Percentiles rank a stretch among this genome's conserved stretches.
Evolutionary conservation across 64 coral and sea anemone genomes (phyloP).

Genomic region (Porites australiensis): DNA sequence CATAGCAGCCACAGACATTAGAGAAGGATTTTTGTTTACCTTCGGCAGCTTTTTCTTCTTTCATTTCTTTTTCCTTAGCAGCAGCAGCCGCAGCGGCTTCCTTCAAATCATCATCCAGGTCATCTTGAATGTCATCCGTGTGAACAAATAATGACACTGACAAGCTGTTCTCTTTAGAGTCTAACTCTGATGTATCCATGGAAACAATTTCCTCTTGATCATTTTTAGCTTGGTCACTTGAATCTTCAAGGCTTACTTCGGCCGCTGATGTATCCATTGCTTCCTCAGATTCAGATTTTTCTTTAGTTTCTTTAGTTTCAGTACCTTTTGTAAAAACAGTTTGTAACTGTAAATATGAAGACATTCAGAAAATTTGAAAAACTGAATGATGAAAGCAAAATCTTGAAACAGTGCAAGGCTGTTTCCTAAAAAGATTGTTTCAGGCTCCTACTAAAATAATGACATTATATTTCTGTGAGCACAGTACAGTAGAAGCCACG

Average conservation of each 20-base stretch:
- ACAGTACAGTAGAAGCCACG: no score
- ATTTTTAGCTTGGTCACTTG: not conserved
- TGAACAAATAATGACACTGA: constrained; percentile 97
- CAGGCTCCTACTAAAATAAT: no score
- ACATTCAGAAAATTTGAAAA: no score
- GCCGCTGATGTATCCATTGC: constrained; percentile 7
- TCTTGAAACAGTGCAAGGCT: no score
- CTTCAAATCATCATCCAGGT: constrained; percentile 94
- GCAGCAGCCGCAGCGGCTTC: constrained; percentile 71
- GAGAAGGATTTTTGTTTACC: not conserved
- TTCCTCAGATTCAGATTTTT: not conserved
- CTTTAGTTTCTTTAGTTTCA: not conserved
- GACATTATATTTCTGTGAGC: no score
- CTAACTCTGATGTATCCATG: constrained; percentile 73
- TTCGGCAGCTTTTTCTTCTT: constrained; percentile 27
- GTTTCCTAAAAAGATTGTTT: no score
- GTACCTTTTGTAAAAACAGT: constrained; percentile 14
- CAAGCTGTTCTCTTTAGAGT: constrained; percentile 89
- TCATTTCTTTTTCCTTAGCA: constrained; percentile 32
- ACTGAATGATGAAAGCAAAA: no score
- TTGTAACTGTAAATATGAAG: not conserved
- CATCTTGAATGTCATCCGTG: constrained; percentile 97
- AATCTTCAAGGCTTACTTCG: constrained; percentile 21
- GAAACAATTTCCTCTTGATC: not conserved
- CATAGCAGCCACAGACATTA: not conserved